Evolutionary conservation across 2,797 vertebrate species (phyloP), one percentile per base, ranked within the genome.

Genomic region (Setipinna tenuifilis): DNA sequence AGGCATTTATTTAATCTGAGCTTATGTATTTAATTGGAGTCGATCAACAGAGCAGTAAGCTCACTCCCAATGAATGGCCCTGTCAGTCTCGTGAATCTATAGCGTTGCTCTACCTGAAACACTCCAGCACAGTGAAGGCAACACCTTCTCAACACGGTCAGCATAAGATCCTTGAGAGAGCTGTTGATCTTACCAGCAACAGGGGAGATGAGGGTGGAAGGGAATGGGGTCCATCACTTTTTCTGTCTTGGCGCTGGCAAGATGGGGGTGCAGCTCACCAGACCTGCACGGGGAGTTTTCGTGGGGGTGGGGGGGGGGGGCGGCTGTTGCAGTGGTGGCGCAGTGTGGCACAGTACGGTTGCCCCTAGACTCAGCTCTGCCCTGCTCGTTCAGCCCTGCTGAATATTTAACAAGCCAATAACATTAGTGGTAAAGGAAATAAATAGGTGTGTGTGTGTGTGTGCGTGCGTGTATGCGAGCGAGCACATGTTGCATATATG

Each of bases 401-500:
- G 85, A 88, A 90, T 88, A 87, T 87, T 87, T 87, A 87, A 87
- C 86, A 46, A 68, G 25, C 68, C 84, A 80, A 89, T 89, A 84
- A 78, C 81, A 83, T 80, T 44, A 80, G 83, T 61, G 0, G 6
- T 78, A 41, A 78, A 78, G 71, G 35, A 78, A 78, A 44, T 44
- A 85, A 87, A 86, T 78, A 78, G 82, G 65, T 83, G 71, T 23
- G 83, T 88, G 83, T 71, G 82, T 81, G 14, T 14, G 50, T 54
- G 50, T 54, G 50, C 9, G 50, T 54, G 50, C 50, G 50, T 54
- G 50, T 14, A 1, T 54, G 50, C 46, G 46, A 4, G 46, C 46
- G n/a, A n/a, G n/a, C n/a, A n/a, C n/a, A n/a, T n/a, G n/a, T n/a
- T n/a, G n/a, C n/a, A n/a, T n/a, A n/a, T n/a, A n/a, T n/a, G n/a